Evolutionary conservation across 2,113 vertebrate species (phyloP), one percentile per base, ranked within the genome.

Genomic region (Gopherus evgoodei): DNA sequence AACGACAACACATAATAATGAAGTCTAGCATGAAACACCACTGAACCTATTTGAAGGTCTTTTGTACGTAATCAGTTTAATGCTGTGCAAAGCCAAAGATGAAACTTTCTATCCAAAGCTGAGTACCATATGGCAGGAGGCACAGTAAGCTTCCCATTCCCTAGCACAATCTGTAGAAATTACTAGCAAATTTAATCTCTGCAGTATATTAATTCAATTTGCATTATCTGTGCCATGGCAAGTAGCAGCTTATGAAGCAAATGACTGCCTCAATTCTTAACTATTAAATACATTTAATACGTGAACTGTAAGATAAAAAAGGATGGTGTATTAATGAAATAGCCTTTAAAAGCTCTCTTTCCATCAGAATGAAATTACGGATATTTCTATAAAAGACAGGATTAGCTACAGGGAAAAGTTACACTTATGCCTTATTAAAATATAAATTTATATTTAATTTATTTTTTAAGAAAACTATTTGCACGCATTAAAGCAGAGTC

Each of bases 221-320:
- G 82, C 84, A 89, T 85, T 90, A 87, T 69, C 85, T 88, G 57
- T 57, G 49, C 17, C 27, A 90, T 31, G 52, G 9, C 49, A 91
- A 91, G 44, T 53, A 62, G 87, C 86, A 83, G 88, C 50, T 95
- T 91, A 89, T 22, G 52, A 93, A 94, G 81, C 75, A 95, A 96
- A 91, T 84, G 90, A 79, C 54, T 24, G 57, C 91, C 7, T 88
- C 86, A 42, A 89, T 22, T 80, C 62, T 75, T n/a, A 88, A 69
- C 47, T 17, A 42, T n/a, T 83, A 93, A 90, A 89, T 84, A 59
- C 50, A 78, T 22, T 59, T 89, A 93, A 97, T 83, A 75, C 50
- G 57, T 65, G 38, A 69, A 86, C 50, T 80, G 38, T 83, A 65
- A 54, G 53, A 54, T 54, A 54, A 54, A 54, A 93, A 75, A 94